A percentile compares a stretch with the other conserved stretches of the same genome.
Conservation (phyloP, 92 coral and sea anemone genomes). For the Zoanthus sociatus region DNA sequence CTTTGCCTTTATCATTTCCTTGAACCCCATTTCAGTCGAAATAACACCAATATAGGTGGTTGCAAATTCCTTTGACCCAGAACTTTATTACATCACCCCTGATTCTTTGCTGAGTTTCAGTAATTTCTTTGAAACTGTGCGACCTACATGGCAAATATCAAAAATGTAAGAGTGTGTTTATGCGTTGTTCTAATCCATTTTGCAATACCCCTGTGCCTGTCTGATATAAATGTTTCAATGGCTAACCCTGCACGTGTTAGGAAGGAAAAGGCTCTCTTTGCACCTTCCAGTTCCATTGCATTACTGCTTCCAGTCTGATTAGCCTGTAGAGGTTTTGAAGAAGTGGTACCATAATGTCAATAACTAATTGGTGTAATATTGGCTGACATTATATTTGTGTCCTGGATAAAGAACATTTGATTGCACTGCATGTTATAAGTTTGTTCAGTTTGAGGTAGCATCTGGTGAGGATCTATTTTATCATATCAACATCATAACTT, state of each 20-base stretch:
- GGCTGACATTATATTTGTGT: background rate
- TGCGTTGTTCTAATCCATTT: slow-evolving; percentile 40
- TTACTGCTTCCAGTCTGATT: slow-evolving; percentile 49
- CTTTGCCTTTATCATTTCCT: slow-evolving; percentile 44
- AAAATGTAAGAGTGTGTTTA: slow-evolving; percentile 7
- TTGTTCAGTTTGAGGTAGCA: slow-evolving; percentile 7
- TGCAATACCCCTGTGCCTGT: slow-evolving; percentile 52
- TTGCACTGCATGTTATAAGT: slow-evolving; percentile 11
- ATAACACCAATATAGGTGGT: slow-evolving; percentile 51
- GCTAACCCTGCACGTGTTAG: slow-evolving; percentile 37
- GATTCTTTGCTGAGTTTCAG: slow-evolving; percentile 42
- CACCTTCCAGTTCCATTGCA: slow-evolving; percentile 47
- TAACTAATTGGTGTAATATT: slow-evolving; percentile 1
- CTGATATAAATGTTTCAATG: slow-evolving; percentile 30
- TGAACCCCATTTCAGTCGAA: slow-evolving; percentile 33
- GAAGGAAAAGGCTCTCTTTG: slow-evolving; percentile 37
- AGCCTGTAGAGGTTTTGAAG: slow-evolving; percentile 23
- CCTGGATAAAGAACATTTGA: background rate
- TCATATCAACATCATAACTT: background rate
- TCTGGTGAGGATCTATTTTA: slow-evolving; percentile 12
- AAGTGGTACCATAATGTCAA: slow-evolving; percentile 2
- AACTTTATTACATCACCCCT: slow-evolving; percentile 23
- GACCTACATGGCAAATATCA: slow-evolving; percentile 24
- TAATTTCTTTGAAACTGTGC: slow-evolving; percentile 32
- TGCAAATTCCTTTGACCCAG: slow-evolving; percentile 45